phyloP scores from a whole-genome alignment of 2,888 invertebrate genomes.

The Thymelicus lineola region DNA sequence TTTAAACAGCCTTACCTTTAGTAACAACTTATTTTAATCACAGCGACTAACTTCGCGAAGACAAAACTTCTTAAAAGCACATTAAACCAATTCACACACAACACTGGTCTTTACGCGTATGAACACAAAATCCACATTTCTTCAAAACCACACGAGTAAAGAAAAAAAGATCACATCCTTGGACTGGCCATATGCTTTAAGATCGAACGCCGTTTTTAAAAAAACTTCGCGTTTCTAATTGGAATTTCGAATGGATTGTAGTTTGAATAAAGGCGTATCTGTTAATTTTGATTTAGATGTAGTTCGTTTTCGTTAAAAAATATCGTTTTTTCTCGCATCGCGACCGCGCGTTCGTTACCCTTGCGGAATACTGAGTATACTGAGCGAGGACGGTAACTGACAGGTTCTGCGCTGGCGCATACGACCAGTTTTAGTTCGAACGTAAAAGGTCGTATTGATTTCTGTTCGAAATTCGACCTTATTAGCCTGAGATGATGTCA shows the following conservation, averaged over 20 bases:
- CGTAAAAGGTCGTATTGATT: conserved; percentile 59
- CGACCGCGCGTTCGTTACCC: conserved; percentile 72
- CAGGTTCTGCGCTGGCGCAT: conserved; percentile 45
- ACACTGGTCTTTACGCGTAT: conserved; percentile 70
- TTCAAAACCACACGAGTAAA: conserved; percentile 53
- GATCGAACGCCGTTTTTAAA: conserved; percentile 41
- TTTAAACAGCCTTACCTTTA: conserved; percentile 48
- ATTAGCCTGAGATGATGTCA: conserved; percentile 64
- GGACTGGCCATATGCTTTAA: conserved; percentile 57
- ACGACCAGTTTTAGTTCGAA: conserved; percentile 46
- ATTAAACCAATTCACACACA: conserved; percentile 58
- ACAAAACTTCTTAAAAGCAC: conserved; percentile 64
- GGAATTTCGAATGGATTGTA: conserved; percentile 17
- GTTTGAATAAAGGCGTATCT: conserved; percentile 38
- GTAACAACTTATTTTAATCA: conserved; percentile 46
- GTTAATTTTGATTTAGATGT: conserved; percentile 50
- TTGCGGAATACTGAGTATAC: conserved; percentile 43
- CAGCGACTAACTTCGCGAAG: conserved; percentile 51
- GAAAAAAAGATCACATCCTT: conserved; percentile 70
- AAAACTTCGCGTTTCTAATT: conserved; percentile 32
- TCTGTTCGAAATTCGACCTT: conserved; percentile 49
- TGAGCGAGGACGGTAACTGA: conserved; percentile 33
- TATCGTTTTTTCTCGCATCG: conserved; percentile 75
- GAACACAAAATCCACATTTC: conserved; percentile 73
- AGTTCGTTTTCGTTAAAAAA: conserved; percentile 69